A percentile compares a stretch with the other conserved stretches of the same genome.
These are phyloP conservation scores for Cloeon dipterum DNA, from an alignment of 2,888 invertebrate species.

Conservation along the genomic window DNA sequence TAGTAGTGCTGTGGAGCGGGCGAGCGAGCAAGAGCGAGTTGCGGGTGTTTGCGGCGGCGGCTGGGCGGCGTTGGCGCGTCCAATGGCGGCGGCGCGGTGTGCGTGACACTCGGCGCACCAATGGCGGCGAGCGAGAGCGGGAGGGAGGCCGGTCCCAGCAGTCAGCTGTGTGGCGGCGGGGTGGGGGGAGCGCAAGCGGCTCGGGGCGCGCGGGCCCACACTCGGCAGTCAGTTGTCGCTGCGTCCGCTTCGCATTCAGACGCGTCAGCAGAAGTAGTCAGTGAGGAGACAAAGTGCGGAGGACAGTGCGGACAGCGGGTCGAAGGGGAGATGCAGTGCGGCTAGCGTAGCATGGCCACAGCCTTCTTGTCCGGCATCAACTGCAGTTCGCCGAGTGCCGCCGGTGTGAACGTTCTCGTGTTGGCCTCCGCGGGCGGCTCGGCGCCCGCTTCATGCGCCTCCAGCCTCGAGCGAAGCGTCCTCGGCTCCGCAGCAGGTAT, in stretches of 20 bases:
- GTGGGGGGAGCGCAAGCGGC: too few species aligned
- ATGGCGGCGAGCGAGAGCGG: too few species aligned
- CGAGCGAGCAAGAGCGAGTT: too few species aligned
- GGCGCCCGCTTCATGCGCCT: background rate
- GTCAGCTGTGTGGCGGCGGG: background rate
- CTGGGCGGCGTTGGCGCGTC: too few species aligned
- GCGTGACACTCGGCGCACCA: too few species aligned
- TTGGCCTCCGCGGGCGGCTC: slow-evolving; percentile 3
- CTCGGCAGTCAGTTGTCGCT: background rate
- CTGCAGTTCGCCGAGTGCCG: slow-evolving; percentile 45
- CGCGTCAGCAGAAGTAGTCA: too few species aligned
- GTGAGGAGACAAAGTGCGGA: too few species aligned
- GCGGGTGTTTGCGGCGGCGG: too few species aligned
- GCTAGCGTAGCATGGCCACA: slow-evolving; percentile 81
- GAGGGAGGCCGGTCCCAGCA: background rate
- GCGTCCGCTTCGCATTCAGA: slow-evolving; percentile 1
- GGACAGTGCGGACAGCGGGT: too few species aligned
- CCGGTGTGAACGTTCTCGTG: slow-evolving; percentile 42
- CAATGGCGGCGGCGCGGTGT: too few species aligned
- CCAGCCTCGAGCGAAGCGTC: slow-evolving; percentile 1
- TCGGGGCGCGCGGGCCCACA: slow-evolving; percentile 1
- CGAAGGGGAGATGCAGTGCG: slow-evolving; percentile 39
- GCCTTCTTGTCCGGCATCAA: slow-evolving; percentile 80
- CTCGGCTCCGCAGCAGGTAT: slow-evolving; percentile 11
- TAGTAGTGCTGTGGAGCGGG: too few species aligned